Evolutionary conservation across 1,140 invertebrate species (phyloP), one percentile per base, ranked within the genome.

Genomic region (Anthonomus grandis): DNA sequence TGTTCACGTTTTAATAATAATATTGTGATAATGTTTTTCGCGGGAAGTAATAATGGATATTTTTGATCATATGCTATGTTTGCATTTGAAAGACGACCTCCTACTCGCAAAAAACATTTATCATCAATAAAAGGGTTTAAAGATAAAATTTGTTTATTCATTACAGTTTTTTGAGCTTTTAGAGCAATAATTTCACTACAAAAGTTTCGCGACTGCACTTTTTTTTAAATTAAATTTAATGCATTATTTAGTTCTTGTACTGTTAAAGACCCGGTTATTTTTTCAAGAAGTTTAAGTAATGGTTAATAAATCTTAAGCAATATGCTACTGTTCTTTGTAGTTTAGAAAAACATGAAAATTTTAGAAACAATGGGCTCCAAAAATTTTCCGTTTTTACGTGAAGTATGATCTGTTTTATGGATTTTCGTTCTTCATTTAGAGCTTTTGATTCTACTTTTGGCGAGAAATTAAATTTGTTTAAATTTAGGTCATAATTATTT

Each of bases 401-500:
- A 42, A 12, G 17, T 21, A 19, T 17, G 12, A 42, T 31, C 17
- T 15, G 39, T 42, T 42, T 42, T 42, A 5, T 5, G 21, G 13
- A 18, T 42, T 42, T 42, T 42, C 39, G 12, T 15, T 42, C 39
- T 42, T 42, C 39, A n/a, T n/a, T n/a, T n/a, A n/a, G n/a, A n/a
- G n/a, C n/a, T n/a, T n/a, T n/a, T n/a, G n/a, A n/a, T n/a, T 21
- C 10, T 42, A 10, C 39, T 21, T 18, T 21, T 21, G 19, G 2
- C 15, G 4, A n/a, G n/a, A n/a, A n/a, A n/a, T n/a, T n/a, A n/a
- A n/a, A n/a, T n/a, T n/a, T n/a, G n/a, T n/a, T n/a, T n/a, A n/a
- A n/a, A n/a, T n/a, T n/a, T n/a, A n/a, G n/a, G n/a, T n/a, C n/a
- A n/a, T n/a, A n/a, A n/a, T n/a, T n/a, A n/a, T n/a, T n/a, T n/a